Evolutionary conservation across 2,888 invertebrate species (phyloP).

Genomic region (Nemurella pictetii): DNA sequence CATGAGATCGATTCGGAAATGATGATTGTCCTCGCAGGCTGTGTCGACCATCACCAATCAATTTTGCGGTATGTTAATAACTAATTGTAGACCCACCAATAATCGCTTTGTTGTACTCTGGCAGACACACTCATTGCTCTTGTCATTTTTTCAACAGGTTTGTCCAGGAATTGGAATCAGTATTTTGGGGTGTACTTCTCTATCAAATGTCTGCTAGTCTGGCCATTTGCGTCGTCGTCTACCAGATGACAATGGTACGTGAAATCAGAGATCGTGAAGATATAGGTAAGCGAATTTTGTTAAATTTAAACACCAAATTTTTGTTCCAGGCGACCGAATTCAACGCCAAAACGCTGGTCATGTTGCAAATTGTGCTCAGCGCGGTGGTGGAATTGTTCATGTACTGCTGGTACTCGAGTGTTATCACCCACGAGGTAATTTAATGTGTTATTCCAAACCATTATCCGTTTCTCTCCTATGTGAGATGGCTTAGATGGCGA

Average conservation of each 20-base stretch:
- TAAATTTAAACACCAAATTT: background rate
- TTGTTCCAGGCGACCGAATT: background rate
- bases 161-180: background rate
- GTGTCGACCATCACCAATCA: background rate
- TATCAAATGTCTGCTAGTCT: background rate
- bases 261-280: no score
- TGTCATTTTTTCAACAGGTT: no score
- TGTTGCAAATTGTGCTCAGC: background rate
- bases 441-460: no score
- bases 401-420: background rate
- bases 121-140: background rate
- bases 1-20: background rate
- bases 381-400: background rate
- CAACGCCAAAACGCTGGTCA: background rate
- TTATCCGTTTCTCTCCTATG: no score
- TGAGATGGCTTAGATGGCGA: no score
- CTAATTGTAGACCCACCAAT: no score
- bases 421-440: background rate
- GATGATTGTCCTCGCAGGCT: background rate
- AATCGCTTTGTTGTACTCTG: no score
- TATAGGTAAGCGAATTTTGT: background rate
- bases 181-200: background rate
- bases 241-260: slow-evolving; percentile 4
- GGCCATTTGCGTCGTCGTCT: slow-evolving; percentile 14
- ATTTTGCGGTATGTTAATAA: background rate